A percentile compares a stretch with the other conserved stretches of the same genome.
phyloP scores from a whole-genome alignment of 92 coral and sea anemone genomes.

The Chrysogorgia sp. region DNA sequence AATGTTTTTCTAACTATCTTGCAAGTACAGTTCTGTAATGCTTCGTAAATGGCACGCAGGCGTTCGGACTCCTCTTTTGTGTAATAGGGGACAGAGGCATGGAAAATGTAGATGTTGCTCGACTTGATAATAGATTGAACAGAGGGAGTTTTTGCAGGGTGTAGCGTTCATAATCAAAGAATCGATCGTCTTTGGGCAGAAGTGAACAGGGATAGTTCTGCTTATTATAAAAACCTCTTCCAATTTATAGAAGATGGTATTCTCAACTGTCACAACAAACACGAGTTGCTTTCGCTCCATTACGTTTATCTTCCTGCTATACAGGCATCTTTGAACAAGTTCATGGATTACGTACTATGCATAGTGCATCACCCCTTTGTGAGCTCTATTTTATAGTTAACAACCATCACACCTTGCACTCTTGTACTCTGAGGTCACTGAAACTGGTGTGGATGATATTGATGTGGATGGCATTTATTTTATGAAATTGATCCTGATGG shows the following conservation, averaged over 20 bases:
- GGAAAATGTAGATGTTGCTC: slow-evolving; percentile 47
- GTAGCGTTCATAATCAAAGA: slow-evolving; percentile 58
- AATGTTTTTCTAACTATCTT: slow-evolving; percentile 17
- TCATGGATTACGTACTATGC: slow-evolving; percentile 47
- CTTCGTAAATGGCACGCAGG: slow-evolving; percentile 11
- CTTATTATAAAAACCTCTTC: slow-evolving; percentile 43
- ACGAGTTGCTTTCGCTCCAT: slow-evolving; percentile 41
- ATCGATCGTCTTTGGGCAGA: slow-evolving; percentile 66
- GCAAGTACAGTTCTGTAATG: slow-evolving; percentile 22
- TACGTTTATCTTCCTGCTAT: slow-evolving; percentile 45
- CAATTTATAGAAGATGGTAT: slow-evolving; percentile 48
- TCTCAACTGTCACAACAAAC: slow-evolving; percentile 36
- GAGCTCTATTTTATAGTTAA: too few species aligned
- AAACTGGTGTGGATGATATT: slow-evolving; percentile 42
- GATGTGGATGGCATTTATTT: slow-evolving; percentile 48
- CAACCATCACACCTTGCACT: slow-evolving; percentile 46
- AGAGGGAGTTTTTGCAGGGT: slow-evolving; percentile 56
- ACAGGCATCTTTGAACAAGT: slow-evolving; percentile 47
- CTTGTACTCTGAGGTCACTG: slow-evolving; percentile 41
- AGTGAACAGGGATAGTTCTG: slow-evolving; percentile 53
- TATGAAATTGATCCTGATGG: slow-evolving; percentile 48
- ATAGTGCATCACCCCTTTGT: slow-evolving; percentile 15
- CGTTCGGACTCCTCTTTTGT: slow-evolving; percentile 15
- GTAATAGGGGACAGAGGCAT: slow-evolving; percentile 46
- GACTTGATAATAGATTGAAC: slow-evolving; percentile 44